A percentile compares a stretch with the other conserved stretches of the same genome.
phyloP scores from a whole-genome alignment of 1,140 invertebrate genomes.

The Neodiprion fabricii region DNA sequence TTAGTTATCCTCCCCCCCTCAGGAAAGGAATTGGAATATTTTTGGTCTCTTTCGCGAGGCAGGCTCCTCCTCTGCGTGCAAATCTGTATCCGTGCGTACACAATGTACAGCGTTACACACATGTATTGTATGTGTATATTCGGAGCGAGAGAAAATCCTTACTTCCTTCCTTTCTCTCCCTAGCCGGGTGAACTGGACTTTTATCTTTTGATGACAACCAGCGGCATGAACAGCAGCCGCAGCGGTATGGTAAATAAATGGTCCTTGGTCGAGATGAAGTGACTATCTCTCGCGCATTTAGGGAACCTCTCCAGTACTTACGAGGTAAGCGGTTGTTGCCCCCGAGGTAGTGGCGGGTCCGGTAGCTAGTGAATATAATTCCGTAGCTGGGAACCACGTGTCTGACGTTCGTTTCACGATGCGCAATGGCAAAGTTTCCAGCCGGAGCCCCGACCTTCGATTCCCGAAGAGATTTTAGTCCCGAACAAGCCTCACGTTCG shows the following conservation, averaged over 20 bases:
- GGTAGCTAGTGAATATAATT: too few species aligned
- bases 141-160: not conserved
- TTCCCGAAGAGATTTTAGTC: too few species aligned
- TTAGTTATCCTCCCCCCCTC: not conserved
- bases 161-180: not conserved
- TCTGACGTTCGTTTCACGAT: too few species aligned
- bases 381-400: too few species aligned
- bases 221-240: not conserved
- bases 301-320: not conserved
- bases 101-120: too few species aligned
- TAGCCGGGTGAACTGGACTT: not conserved
- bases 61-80: not conserved
- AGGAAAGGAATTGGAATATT: not conserved
- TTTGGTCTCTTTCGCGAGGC: not conserved
- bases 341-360: too few species aligned
- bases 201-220: slow-evolving; percentile 1
- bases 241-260: not conserved
- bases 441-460: too few species aligned
- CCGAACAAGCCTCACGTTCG: too few species aligned
- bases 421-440: too few species aligned
- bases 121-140: too few species aligned
- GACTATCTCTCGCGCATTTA: slow-evolving; percentile 2
- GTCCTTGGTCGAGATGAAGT: not conserved
- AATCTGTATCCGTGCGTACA: too few species aligned
- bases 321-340: too few species aligned